phyloP scores from a whole-genome alignment of 2,797 vertebrate genomes.

The Scleropages formosus region DNA sequence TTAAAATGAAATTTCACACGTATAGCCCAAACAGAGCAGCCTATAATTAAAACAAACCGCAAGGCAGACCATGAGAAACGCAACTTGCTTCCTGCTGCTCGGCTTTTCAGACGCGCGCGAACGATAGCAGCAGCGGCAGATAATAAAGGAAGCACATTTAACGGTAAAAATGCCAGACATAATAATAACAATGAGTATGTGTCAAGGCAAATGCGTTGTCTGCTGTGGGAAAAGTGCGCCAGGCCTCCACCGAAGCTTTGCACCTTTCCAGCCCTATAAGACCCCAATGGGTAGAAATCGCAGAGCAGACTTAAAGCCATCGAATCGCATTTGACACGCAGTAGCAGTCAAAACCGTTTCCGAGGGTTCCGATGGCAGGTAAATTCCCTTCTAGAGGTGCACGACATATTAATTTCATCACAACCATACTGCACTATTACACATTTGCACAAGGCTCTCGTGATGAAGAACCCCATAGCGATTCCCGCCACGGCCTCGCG shows the following conservation, averaged over 20 bases:
- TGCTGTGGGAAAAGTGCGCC: slow-evolving; percentile 28
- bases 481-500: not conserved
- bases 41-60: slow-evolving; percentile 57
- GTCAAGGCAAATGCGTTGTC: slow-evolving; percentile 33
- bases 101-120: slow-evolving; percentile 33
- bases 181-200: slow-evolving; percentile 46
- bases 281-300: not conserved
- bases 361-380: not conserved
- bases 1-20: slow-evolving; percentile 61
- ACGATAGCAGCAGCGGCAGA: slow-evolving; percentile 31
- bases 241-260: not conserved
- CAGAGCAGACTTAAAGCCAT: not conserved
- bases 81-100: slow-evolving; percentile 22
- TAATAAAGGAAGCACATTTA: slow-evolving; percentile 8
- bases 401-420: not conserved
- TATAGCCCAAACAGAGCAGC: slow-evolving; percentile 59
- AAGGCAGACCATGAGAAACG: slow-evolving; percentile 44
- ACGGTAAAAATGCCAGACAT: slow-evolving; percentile 43
- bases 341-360: not conserved
- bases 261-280: not conserved
- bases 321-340: not conserved
- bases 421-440: not conserved
- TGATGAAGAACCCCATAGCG: not conserved
- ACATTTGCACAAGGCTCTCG: too few species aligned
- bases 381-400: not conserved